These are phyloP conservation scores for Hyperoodon ampullatus DNA, from an alignment of 2,113 vertebrate species.

Conservation along the genomic window DNA sequence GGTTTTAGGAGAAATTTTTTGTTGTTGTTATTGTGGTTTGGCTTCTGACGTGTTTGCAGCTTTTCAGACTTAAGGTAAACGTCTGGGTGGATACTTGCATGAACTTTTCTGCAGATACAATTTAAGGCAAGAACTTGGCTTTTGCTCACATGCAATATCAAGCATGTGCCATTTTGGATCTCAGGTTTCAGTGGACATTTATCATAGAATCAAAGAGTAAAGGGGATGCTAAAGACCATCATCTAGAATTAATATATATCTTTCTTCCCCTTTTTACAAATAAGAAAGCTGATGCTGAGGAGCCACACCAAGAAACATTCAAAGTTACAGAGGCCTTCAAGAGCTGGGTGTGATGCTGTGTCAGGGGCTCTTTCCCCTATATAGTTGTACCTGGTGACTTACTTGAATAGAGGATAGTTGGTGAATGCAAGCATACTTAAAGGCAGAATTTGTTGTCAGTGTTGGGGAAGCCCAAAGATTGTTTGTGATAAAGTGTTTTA, in stretches of 20 bases:
- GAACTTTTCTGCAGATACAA: neutral
- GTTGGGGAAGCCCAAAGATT: neutral
- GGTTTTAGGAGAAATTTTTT: neutral
- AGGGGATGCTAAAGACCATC: neutral
- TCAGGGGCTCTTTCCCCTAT: neutral
- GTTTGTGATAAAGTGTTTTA: neutral
- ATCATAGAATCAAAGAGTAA: neutral
- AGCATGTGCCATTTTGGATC: neutral
- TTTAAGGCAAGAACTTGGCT: neutral
- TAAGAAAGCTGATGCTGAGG: neutral
- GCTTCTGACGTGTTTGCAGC: neutral
- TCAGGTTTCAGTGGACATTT: conserved; percentile 25
- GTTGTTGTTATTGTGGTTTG: conserved; percentile 31
- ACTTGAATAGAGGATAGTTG: neutral
- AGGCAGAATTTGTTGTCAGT: neutral
- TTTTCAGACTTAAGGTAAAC: neutral
- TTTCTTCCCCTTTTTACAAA: neutral
- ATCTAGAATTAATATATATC: neutral
- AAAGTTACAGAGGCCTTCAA: neutral
- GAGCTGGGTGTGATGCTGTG: neutral
- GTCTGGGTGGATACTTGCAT: neutral
- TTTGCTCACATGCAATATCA: neutral
- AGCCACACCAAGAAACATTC: neutral
- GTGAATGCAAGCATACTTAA: neutral
- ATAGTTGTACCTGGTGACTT: neutral